Evolutionary conservation across 2,797 vertebrate species (phyloP), one percentile per base, ranked within the genome.

Genomic region (Gallinago solitaria): DNA sequence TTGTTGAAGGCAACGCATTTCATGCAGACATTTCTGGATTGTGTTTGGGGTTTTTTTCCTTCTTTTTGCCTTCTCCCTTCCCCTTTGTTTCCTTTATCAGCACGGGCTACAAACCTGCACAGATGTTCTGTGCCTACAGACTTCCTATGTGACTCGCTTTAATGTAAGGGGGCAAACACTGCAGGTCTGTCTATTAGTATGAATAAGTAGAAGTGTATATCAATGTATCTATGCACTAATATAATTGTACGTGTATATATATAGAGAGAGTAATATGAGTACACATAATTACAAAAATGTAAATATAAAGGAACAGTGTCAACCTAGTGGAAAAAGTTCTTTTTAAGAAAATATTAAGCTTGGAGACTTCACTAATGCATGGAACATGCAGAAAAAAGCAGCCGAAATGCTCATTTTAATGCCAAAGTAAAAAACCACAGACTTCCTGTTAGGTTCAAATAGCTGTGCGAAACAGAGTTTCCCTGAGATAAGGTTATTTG

Each of bases 401-500:
- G 43, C 75, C 63, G 73, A 84, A 81, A 47, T 12, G 4, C 33
- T 90, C 63, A 35, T 86, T 95, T 88, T 75, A 91, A 90, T 61
- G 64, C 23, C 50, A 33, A 83, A 83, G 48, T 50, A 12, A 80
- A 95, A 93, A 83, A 18, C 20, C 69, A 43, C 64, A 80, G 57
- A 28, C 74, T 91, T 94, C 83, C 83, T 73, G 24, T 39, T 59
- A 2, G 2, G 32, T 76, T 94, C 57, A 68, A 84, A 73, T 48
- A 70, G 23, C 61, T 32, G 39, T 19, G 47, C 2, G 18, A 88
- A 77, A 39, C 51, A 60, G 79, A 53, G 64, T 33, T 95, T 90
- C 69, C 73, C 47, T 11, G 30, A 79, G 91, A 92, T 87, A 94
- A 93, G 47, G 32, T 30, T 91, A 21, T 91, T 90, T 95, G 78